Conservation (phyloP, 2,888 invertebrate genomes). For the Andrena flavipes region DNA sequence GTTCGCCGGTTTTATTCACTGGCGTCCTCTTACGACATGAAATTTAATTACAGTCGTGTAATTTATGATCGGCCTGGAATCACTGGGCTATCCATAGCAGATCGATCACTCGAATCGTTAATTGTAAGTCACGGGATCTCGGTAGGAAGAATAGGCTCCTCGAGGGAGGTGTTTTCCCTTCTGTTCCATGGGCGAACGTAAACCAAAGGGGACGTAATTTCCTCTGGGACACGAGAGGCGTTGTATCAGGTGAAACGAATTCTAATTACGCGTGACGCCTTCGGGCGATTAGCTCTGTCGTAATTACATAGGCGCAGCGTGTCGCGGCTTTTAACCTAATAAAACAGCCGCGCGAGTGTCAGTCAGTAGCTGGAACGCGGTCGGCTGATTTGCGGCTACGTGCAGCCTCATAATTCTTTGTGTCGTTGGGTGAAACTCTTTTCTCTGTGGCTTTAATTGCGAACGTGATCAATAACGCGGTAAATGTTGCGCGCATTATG, state of each 20-base stretch:
- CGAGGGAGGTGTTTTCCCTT: slow-evolving; percentile 11
- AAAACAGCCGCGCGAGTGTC: slow-evolving; percentile 64
- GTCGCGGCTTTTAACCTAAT: slow-evolving; percentile 68
- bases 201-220: slow-evolving; percentile 35
- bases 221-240: slow-evolving; percentile 37
- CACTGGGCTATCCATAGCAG: background rate
- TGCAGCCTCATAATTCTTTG: slow-evolving; percentile 38
- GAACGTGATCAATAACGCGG: slow-evolving; percentile 18
- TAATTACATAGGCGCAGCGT: slow-evolving; percentile 66
- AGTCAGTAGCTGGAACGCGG: slow-evolving; percentile 32
- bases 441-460: slow-evolving; percentile 47
- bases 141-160: background rate
- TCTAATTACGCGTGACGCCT: slow-evolving; percentile 72
- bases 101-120: slow-evolving; percentile 32
- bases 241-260: slow-evolving; percentile 64
- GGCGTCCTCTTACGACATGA: slow-evolving; percentile 34
- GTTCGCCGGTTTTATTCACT: slow-evolving; percentile 34
- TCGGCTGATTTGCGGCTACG: slow-evolving; percentile 37
- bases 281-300: slow-evolving; percentile 67
- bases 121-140: background rate
- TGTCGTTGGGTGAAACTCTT: slow-evolving; percentile 31
- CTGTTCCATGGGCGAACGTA: slow-evolving; percentile 4
- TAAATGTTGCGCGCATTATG: background rate
- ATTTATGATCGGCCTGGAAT: slow-evolving; percentile 26
- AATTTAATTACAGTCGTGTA: slow-evolving; percentile 47